Evolutionary conservation across 1,140 invertebrate genomes (phyloP).

Genomic region (Octopus bimaculoides): DNA sequence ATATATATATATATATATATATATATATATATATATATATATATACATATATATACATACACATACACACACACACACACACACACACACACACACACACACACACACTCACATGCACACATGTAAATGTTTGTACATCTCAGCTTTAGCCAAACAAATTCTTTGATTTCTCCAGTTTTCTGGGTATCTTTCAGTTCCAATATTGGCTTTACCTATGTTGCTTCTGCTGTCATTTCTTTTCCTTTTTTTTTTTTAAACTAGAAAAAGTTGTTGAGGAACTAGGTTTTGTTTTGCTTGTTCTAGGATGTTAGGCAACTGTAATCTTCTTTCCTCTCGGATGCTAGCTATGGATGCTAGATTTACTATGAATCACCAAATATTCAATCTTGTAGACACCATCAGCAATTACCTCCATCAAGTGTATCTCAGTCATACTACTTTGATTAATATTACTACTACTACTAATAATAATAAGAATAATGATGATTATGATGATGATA

Average conservation of each 20-base stretch:
- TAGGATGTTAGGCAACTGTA: constrained; percentile 9
- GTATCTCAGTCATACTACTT: no score
- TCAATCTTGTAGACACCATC: constrained; percentile 2
- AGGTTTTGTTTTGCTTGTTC: constrained; percentile 7
- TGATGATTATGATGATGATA: no score
- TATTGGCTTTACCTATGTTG: constrained; percentile 9
- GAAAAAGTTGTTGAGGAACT: not conserved
- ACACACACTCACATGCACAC: no score
- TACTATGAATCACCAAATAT: not conserved
- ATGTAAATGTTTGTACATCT: not conserved
- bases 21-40: no score
- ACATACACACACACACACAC: no score
- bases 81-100: no score
- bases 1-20: no score
- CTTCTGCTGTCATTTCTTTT: constrained; percentile 1
- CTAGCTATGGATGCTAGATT: constrained; percentile 2
- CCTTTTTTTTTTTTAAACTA: not conserved
- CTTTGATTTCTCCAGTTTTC: not conserved
- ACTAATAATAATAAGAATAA: no score
- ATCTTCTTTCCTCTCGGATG: not conserved
- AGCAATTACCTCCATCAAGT: not conserved
- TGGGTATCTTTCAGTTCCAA: not conserved
- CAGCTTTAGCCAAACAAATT: not conserved
- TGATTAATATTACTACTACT: no score
- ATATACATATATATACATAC: no score